Base-by-base conservation (phyloP, 2,888 invertebrate species). In the Rosalia funebris region DNA sequence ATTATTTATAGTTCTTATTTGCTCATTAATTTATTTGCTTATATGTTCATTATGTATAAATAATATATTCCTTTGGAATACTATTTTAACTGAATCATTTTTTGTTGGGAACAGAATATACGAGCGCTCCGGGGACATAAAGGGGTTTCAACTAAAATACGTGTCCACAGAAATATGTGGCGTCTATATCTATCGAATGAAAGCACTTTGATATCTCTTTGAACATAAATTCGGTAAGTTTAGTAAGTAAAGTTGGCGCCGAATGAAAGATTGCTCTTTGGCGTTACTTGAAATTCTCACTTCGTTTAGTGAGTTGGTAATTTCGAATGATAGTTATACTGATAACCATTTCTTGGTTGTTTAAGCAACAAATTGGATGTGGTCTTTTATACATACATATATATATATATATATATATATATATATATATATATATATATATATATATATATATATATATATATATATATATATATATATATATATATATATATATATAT, bases 211-310 rank as follows among this genome's bases (percentile, higher is more conserved):
- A 52, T 44, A 52, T 58, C 52, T 48, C 58, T 52, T 44, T 57
- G 57, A 57, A 57, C 58, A 58, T 58, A 58, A 53, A 58, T 58
- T 58, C 19, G 17, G 58, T 45, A 58, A 58, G 58, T 58, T 58
- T 58, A 53, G 58, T 53, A 44, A 58, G 52, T 58, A 47, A 50
- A 53, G 58, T 52, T 44, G 50, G 52, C 45, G 52, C 58, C 47
- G 52, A 44, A 53, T 58, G 58, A 58, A 53, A 58, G 58, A 58
- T 58, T 34, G 58, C 52, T 31, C 52, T 56, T 37, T 19, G 31
- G 46, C 46, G 52, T 59, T 59, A 53, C 53, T 53, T 57, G 48
- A 57, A 42, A 57, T 57, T 57, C 57, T 36, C 57, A 57, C 36
- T 52, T 59, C 59, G 59, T 59, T 59, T 53, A 50, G 37, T 20